Base-by-base conservation (phyloP, 1,140 invertebrate genomes). In the Saccostrea echinata region DNA sequence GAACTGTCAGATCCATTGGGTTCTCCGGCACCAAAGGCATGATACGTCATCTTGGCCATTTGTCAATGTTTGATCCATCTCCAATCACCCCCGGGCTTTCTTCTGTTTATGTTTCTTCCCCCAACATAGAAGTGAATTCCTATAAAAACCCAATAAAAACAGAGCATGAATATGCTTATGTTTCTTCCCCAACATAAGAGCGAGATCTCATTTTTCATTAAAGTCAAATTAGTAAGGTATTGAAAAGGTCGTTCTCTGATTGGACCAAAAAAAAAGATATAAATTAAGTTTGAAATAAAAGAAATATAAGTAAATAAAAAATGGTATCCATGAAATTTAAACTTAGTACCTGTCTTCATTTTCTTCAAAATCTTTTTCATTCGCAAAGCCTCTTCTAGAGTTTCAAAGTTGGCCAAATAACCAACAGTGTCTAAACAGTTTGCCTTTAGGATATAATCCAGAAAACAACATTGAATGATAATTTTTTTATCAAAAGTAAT, bases 1-100 rank as follows among this genome's bases (percentile, higher is more conserved):
- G 68, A 33, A 0, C 4, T 11, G 3, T 33, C 24, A 3, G 0
- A 30, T 33, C 68, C 68, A 12, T 12, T 0, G 3, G 68, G 68
- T 12, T 76, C 0, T 33, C 52, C 24, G 0, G 27, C n/a, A 35
- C 30, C 84, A 57, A 84, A 84, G 13, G 84, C 84, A 35, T 52
- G 21, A 61, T 84, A 84, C 18, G n/a, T 21, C 30, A 84, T 84
- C 24, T 84, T 84, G 3, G 24, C 61, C 84, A 84, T 84, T 30
- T 57, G 16, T 57, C 55, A 55, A n/a, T 84, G 55, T 8, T 61
- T 84, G 21, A 84, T 84, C 84, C 84, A 84, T 13, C 81, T 83
- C 81, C 81, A 83, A n/a, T 83, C 81, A 0, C 21, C 81, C 1
- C 53, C 24, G 53, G 35, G 51, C 53, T 53, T 52, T n/a, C 24